Evolutionary conservation across 2,113 vertebrate species (phyloP).

Genomic region (Gymnorhina tibicen): DNA sequence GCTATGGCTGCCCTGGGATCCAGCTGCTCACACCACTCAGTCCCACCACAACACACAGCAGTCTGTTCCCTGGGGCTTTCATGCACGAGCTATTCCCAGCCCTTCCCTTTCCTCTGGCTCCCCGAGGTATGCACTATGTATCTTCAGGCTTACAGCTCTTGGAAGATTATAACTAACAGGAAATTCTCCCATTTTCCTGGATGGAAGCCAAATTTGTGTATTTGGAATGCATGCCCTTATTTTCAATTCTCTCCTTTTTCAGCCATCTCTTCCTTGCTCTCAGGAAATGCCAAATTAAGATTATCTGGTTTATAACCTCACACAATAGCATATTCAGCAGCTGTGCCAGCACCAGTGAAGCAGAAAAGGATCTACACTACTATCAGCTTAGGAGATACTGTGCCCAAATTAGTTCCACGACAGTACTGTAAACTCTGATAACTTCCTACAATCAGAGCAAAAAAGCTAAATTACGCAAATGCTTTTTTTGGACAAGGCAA

Average conservation of each 20-base stretch:
- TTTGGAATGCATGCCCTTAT: constrained; percentile 14
- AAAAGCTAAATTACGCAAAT: neutral
- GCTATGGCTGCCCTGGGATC: neutral
- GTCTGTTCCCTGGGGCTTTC: neutral
- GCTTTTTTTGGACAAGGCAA: neutral
- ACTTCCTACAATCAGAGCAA: neutral
- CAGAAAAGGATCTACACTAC: constrained; percentile 1
- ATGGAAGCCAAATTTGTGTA: neutral
- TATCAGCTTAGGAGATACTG: neutral
- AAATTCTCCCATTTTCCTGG: constrained; percentile 40
- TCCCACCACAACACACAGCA: neutral
- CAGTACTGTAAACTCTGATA: neutral
- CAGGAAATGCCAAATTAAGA: constrained; percentile 59
- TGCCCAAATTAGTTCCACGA: neutral
- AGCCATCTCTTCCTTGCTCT: neutral
- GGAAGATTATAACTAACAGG: constrained; percentile 33
- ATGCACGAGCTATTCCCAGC: neutral
- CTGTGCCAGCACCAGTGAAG: neutral
- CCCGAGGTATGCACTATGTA: neutral
- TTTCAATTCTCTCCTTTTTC: constrained; percentile 32
- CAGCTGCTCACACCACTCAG: neutral
- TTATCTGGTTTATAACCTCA: constrained; percentile 48
- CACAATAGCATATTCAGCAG: constrained; percentile 50
- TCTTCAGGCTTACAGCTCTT: neutral
- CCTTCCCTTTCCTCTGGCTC: neutral